These are phyloP conservation scores for Pachypeltis micranthus DNA, from an alignment of 1,140 invertebrate species.

Conservation along the genomic window DNA sequence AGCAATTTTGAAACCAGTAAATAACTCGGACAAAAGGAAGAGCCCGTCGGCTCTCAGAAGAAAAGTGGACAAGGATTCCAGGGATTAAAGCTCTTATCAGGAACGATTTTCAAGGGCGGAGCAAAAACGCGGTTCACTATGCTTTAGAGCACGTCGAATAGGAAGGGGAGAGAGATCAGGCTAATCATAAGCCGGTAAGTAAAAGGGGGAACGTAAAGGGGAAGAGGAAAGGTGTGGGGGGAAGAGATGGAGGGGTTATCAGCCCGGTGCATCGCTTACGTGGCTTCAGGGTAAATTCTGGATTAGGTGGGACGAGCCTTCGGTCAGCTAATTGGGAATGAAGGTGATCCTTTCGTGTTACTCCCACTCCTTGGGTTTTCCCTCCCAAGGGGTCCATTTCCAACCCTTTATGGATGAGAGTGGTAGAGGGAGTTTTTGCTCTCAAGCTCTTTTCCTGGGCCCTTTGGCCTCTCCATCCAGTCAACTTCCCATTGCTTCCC, in stretches of 20 bases:
- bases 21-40: too few species aligned
- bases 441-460: not conserved
- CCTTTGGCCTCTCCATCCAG: not conserved
- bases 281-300: slow-evolving; percentile 12
- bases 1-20: too few species aligned
- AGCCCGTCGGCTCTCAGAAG: too few species aligned
- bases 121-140: not conserved
- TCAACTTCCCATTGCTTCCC: not conserved
- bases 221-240: not conserved
- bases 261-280: slow-evolving; percentile 14
- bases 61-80: too few species aligned
- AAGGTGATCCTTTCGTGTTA: not conserved
- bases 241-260: not conserved
- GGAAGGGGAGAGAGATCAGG: not conserved
- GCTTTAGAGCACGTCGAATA: not conserved
- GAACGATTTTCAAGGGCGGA: not conserved
- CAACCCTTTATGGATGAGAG: not conserved
- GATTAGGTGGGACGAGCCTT: slow-evolving; percentile 9
- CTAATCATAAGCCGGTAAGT: not conserved
- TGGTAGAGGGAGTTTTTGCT: not conserved
- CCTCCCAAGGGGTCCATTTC: slow-evolving; percentile 1
- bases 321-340: slow-evolving; percentile 16
- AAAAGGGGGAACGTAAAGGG: not conserved
- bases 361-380: not conserved
- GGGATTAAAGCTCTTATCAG: slow-evolving; percentile 9